phyloP scores from a whole-genome alignment of 1,140 invertebrate genomes.

The Cotesia vestalis region DNA sequence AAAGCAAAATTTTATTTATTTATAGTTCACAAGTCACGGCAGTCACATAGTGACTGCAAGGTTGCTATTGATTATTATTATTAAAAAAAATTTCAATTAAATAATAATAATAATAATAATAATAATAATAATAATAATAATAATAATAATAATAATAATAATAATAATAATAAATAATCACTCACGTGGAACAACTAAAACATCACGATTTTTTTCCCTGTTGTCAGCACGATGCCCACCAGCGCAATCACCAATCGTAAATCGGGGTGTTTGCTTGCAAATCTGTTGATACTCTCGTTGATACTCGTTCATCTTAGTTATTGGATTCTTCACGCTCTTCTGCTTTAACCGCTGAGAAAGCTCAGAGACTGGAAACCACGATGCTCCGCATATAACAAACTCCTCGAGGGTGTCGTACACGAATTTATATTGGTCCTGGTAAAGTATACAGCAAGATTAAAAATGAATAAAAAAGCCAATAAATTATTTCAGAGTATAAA shows the following conservation, averaged over 20 bases:
- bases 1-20: no score
- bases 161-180: constrained; percentile 49
- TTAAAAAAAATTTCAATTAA: no score
- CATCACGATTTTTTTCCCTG: constrained; percentile 95
- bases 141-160: no score
- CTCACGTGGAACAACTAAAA: constrained; percentile 96
- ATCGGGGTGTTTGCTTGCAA: constrained; percentile 91
- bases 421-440: constrained; percentile 95
- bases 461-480: no score
- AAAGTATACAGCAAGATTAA: no score
- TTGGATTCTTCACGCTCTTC: constrained; percentile 82
- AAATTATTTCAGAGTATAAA: background rate
- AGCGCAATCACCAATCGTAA: constrained; percentile 98
- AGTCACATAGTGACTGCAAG: no score
- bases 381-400: constrained; percentile 87
- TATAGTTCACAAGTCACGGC: no score
- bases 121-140: background rate
- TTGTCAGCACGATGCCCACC: constrained; percentile 97
- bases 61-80: no score
- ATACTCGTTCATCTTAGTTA: constrained; percentile 88
- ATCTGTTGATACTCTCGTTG: constrained; percentile 93
- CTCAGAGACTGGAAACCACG: constrained; percentile 92
- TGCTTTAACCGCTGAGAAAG: constrained; percentile 87
- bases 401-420: constrained; percentile 96
- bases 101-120: no score